Conservation (phyloP, 1,140 invertebrate species). For the Hylyphantes graminicola region DNA sequence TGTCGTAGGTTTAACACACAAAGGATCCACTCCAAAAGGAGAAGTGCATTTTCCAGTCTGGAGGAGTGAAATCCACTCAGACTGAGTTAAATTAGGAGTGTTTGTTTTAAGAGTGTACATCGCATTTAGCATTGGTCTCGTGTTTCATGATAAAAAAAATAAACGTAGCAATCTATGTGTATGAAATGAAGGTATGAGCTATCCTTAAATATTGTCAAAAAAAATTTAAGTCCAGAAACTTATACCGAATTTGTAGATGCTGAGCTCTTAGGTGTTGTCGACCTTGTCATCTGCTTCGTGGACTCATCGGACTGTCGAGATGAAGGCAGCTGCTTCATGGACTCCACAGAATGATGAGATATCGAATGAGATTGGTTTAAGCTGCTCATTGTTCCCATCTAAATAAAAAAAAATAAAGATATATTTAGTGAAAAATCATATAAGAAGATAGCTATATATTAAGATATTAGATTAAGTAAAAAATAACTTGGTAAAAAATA, state of each 20-base stretch:
- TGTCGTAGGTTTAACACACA: no score
- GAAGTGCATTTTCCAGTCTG: no score
- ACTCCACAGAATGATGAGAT: conserved; percentile 42
- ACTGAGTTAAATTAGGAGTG: no score
- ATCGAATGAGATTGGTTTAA: conserved; percentile 58
- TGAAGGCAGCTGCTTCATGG: conserved; percentile 37
- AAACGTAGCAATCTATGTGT: no score
- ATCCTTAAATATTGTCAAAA: background rate
- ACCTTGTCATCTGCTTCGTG: conserved; percentile 40
- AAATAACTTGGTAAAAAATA: no score
- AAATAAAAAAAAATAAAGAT: conserved; percentile 7
- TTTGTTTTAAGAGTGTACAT: no score
- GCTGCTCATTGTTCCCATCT: conserved; percentile 62
- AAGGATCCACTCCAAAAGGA: no score
- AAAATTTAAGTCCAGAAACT: background rate
- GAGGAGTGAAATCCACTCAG: no score
- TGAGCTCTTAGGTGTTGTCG: conserved; percentile 46
- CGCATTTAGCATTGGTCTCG: no score
- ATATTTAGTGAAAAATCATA: conserved; percentile 16
- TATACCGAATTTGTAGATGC: conserved; percentile 43
- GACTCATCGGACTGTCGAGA: conserved; percentile 60
- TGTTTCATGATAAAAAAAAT: no score
- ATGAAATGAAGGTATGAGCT: no score
- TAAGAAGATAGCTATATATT: background rate
- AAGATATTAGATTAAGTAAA: background rate